Percentiles rank a stretch among this genome's conserved stretches.
Conservation (phyloP, 1,140 invertebrate genomes). For the Patella vulgata region DNA sequence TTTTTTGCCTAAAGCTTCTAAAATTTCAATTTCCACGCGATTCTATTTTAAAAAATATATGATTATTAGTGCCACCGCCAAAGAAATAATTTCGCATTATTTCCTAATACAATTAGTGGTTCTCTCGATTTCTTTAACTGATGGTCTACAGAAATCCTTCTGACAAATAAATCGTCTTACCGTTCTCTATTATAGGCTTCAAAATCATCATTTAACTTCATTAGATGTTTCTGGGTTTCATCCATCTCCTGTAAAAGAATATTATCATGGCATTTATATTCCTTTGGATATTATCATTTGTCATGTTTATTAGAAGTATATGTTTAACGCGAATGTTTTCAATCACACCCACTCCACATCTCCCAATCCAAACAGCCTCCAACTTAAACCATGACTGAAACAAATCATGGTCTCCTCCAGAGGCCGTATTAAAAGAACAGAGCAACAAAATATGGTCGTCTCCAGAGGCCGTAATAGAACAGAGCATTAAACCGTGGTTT, state of each 20-base stretch:
- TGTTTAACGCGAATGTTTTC: background rate
- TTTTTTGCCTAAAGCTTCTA: no score
- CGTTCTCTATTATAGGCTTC: conserved; percentile 40
- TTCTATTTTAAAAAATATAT: no score
- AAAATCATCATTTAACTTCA: conserved; percentile 47
- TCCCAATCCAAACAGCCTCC: background rate
- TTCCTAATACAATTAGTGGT: no score
- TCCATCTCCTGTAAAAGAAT: conserved; percentile 37
- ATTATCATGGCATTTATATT: no score
- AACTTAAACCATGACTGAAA: background rate
- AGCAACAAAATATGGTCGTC: no score
- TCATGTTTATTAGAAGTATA: background rate
- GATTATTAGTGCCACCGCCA: no score
- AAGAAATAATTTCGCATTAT: no score
- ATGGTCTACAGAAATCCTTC: no score
- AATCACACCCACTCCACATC: background rate
- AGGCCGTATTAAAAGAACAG: no score
- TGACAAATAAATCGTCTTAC: conserved; percentile 28
- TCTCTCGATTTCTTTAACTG: no score
- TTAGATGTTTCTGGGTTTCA: conserved; percentile 31
- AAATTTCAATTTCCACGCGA: no score
- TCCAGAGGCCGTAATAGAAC: no score
- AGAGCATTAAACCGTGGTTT: background rate
- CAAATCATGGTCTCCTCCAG: background rate
- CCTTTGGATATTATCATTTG: conserved; percentile 63